A percentile compares a stretch with the other conserved stretches of the same genome.
Conservation (phyloP, 2,797 vertebrate genomes). For the Clarias fuscus region DNA sequence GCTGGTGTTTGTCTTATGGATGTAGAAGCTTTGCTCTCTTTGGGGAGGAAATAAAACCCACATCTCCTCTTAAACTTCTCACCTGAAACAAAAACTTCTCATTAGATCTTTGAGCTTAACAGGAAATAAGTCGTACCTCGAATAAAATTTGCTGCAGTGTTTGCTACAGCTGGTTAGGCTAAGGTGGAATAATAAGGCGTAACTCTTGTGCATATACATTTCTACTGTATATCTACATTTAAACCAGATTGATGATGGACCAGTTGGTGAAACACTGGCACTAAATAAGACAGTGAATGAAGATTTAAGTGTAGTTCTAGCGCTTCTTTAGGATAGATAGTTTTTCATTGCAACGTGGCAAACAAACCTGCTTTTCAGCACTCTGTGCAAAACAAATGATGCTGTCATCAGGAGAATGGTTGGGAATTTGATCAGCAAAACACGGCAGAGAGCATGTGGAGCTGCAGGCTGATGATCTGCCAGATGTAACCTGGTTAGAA, state of each 20-base stretch:
- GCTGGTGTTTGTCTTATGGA: slow-evolving; percentile 79
- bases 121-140: slow-evolving; percentile 17
- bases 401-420: slow-evolving; percentile 53
- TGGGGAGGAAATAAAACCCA: slow-evolving; percentile 67
- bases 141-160: not conserved
- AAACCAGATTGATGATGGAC: not conserved
- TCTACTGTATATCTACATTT: not conserved
- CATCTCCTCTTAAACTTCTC: slow-evolving; percentile 66
- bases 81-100: slow-evolving; percentile 42
- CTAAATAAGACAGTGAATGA: slow-evolving; percentile 19
- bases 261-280: not conserved
- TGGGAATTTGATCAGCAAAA: slow-evolving; percentile 53
- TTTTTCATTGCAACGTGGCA: slow-evolving; percentile 45
- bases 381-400: slow-evolving; percentile 54
- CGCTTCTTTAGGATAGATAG: slow-evolving; percentile 13
- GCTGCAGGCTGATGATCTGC: slow-evolving; percentile 53
- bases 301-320: slow-evolving; percentile 21
- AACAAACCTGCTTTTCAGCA: slow-evolving; percentile 45
- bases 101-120: slow-evolving; percentile 8
- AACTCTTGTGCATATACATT: not conserved
- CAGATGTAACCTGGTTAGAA: slow-evolving; percentile 58
- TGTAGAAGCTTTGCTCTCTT: slow-evolving; percentile 75
- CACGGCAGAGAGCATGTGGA: slow-evolving; percentile 47
- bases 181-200: not conserved
- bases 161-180: not conserved